Evolutionary conservation across 2,797 vertebrate genomes (phyloP).

Genomic region (Siniperca obscura): DNA sequence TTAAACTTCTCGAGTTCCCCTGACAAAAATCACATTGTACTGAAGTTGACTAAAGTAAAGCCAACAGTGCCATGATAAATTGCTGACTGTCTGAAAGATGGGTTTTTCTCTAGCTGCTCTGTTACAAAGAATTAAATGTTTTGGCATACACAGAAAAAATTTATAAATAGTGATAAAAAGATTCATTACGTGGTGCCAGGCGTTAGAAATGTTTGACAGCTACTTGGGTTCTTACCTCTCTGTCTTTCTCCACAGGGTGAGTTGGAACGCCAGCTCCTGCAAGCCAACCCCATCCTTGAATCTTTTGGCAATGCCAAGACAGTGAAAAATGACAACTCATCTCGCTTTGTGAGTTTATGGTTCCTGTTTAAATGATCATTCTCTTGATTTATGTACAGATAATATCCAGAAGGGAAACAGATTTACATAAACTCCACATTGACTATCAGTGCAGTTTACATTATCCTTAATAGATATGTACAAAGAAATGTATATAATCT

Average conservation of each 20-base stretch:
- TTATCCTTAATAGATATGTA: slow-evolving; percentile 2
- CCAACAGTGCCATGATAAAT: slow-evolving; percentile 37
- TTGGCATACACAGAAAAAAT: slow-evolving; percentile 58
- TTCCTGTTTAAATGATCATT: slow-evolving; percentile 34
- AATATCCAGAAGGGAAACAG: not conserved
- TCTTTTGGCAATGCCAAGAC: slow-evolving; percentile 99
- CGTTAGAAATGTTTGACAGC: slow-evolving; percentile 25
- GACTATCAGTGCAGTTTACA: not conserved
- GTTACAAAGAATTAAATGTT: slow-evolving; percentile 17
- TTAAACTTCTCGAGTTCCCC: slow-evolving; percentile 39
- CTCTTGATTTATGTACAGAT: slow-evolving; percentile 13
- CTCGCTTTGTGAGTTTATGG: slow-evolving; percentile 93
- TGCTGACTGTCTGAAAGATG: slow-evolving; percentile 28
- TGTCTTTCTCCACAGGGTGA: slow-evolving; percentile 89
- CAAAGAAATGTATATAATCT: slow-evolving; percentile 11
- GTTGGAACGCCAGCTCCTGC: slow-evolving; percentile 96
- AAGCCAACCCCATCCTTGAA: slow-evolving; percentile 98
- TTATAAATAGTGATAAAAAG: slow-evolving; percentile 91
- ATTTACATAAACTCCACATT: not conserved
- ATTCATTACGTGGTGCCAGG: slow-evolving; percentile 47
- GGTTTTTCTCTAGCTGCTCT: slow-evolving; percentile 27
- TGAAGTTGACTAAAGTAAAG: slow-evolving; percentile 42
- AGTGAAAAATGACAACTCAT: slow-evolving; percentile 99
- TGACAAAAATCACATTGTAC: slow-evolving; percentile 60
- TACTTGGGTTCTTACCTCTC: slow-evolving; percentile 33